phyloP scores from a whole-genome alignment of 2,113 vertebrate species.

The Himantopus leucocephalus region DNA sequence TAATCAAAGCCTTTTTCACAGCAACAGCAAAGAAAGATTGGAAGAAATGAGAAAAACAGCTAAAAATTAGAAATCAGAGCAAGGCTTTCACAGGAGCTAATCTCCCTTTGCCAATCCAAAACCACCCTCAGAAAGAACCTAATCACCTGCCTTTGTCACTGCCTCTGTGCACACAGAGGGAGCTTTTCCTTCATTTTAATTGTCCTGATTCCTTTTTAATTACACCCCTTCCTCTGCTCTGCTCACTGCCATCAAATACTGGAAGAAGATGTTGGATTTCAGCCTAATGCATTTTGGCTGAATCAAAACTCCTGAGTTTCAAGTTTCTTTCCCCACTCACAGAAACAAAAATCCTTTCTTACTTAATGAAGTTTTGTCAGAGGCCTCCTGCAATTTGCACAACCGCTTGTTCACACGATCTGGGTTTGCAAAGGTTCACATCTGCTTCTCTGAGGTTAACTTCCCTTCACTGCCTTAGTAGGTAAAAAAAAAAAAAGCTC shows the following conservation, averaged over 20 bases:
- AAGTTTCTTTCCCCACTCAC: background rate
- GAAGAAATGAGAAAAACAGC: background rate
- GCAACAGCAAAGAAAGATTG: background rate
- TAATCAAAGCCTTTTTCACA: background rate
- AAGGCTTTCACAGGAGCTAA: background rate
- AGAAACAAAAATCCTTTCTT: background rate
- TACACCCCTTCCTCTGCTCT: background rate
- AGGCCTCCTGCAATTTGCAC: background rate
- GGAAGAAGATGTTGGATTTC: background rate
- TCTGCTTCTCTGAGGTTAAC: background rate
- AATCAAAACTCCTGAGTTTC: slow-evolving; percentile 7
- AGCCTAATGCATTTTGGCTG: background rate
- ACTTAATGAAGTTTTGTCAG: background rate
- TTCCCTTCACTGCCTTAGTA: background rate
- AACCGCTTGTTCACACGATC: background rate
- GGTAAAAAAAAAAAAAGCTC: background rate
- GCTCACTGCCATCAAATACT: background rate
- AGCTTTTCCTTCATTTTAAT: background rate
- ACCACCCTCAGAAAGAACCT: background rate
- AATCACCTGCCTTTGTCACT: slow-evolving; percentile 1
- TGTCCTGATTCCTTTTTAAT: slow-evolving; percentile 8
- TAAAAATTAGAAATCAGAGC: background rate
- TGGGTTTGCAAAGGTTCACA: background rate
- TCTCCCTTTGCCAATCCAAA: background rate
- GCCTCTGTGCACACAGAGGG: background rate